Evolutionary conservation across 2,888 invertebrate species (phyloP).

Genomic region (Nezara viridula): DNA sequence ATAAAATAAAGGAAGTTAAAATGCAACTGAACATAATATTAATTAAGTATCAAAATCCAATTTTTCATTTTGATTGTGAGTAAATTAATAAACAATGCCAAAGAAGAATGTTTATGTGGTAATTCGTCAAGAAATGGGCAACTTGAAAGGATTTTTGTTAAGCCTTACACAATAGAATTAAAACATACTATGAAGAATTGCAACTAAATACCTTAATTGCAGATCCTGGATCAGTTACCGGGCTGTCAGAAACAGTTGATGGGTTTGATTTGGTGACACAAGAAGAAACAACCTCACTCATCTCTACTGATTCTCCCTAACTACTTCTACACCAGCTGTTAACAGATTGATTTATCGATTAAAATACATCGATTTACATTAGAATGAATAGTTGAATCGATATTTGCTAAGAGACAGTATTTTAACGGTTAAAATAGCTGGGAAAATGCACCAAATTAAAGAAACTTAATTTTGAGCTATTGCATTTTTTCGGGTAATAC

Average conservation of each 20-base stretch:
- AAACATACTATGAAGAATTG: background rate
- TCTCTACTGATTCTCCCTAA: background rate
- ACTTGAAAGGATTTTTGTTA: background rate
- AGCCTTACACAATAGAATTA: background rate
- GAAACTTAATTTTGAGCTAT: too few species aligned
- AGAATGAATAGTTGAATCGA: background rate
- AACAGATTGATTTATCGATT: conserved; percentile 44
- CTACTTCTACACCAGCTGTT: conserved; percentile 38
- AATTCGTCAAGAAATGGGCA: background rate
- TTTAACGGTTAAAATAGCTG: background rate
- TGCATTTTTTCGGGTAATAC: too few species aligned
- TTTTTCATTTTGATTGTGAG: background rate
- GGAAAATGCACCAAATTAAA: too few species aligned
- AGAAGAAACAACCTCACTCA: conserved; percentile 29
- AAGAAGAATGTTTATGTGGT: background rate
- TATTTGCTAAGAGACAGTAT: background rate
- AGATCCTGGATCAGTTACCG: conserved; percentile 83
- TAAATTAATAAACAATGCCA: background rate
- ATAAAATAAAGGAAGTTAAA: background rate
- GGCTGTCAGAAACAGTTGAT: conserved; percentile 78
- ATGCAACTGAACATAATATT: background rate
- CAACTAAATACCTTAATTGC: conserved; percentile 71
- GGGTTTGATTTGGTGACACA: conserved; percentile 68
- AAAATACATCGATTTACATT: conserved; percentile 6
- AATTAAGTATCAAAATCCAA: background rate